A percentile compares a stretch with the other conserved stretches of the same genome.
These are phyloP conservation scores for Heliconius eleuchia DNA, from an alignment of 1,140 invertebrate genomes.

Conservation along the genomic window DNA sequence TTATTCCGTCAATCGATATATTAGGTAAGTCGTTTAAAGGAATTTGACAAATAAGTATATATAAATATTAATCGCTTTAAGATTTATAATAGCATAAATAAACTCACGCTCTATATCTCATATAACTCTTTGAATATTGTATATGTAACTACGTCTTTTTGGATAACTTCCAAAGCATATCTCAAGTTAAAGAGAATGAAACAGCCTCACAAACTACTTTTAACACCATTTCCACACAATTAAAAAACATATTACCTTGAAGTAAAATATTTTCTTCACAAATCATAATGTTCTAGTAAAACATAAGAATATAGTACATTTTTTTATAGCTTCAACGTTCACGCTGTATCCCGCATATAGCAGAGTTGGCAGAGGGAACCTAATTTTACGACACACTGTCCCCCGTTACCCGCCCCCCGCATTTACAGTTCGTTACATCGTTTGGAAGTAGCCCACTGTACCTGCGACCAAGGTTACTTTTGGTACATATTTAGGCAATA, in stretches of 20 bases:
- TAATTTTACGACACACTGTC: too few relatives aligned
- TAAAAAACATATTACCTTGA: slow-evolving; percentile 11
- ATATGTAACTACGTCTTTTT: slow-evolving; percentile 21
- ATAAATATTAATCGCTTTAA: neutral
- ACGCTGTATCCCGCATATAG: too few relatives aligned
- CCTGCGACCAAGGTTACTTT: too few relatives aligned
- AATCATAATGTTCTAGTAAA: neutral
- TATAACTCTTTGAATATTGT: slow-evolving; percentile 26
- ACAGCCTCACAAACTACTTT: slow-evolving; percentile 8
- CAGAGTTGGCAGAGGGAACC: too few relatives aligned
- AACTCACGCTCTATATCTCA: slow-evolving; percentile 30
- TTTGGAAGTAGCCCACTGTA: too few relatives aligned
- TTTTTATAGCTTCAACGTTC: too few relatives aligned
- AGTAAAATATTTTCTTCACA: neutral
- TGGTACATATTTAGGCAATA: too few relatives aligned
- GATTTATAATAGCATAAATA: slow-evolving; percentile 9
- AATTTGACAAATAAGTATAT: too few relatives aligned
- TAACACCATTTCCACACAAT: slow-evolving; percentile 15
- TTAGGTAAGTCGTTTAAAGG: too few relatives aligned
- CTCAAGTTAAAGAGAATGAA: slow-evolving; percentile 6
- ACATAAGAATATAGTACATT: neutral
- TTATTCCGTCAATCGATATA: too few relatives aligned
- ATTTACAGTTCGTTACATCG: too few relatives aligned
- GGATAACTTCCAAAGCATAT: slow-evolving; percentile 21
- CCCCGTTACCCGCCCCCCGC: too few relatives aligned